Conservation (phyloP, 92 coral and sea anemone species). For the Porites evermanni region DNA sequence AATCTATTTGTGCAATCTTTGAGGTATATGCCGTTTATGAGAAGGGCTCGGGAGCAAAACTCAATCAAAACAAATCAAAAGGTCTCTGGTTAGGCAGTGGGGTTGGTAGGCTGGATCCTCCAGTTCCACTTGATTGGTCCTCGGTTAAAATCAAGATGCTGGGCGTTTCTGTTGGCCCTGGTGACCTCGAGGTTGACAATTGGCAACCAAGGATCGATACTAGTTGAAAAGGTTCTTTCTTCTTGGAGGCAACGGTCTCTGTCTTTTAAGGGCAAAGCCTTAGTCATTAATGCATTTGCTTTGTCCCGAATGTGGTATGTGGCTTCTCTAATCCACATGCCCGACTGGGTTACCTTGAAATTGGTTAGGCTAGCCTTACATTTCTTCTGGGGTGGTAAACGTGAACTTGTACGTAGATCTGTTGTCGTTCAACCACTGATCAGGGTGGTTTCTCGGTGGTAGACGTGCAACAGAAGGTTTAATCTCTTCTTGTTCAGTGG, state of each 20-base stretch:
- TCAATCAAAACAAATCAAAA: conserved; percentile 8
- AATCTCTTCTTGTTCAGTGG: too few species aligned
- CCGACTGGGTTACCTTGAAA: too few species aligned
- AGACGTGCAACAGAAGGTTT: too few species aligned
- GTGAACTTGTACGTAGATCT: background rate
- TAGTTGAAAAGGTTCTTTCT: background rate
- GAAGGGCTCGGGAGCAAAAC: conserved; percentile 21
- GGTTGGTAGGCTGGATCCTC: background rate
- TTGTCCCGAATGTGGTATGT: too few species aligned
- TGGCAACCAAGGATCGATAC: background rate
- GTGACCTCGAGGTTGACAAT: background rate
- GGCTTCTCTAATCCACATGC: too few species aligned
- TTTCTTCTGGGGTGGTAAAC: background rate
- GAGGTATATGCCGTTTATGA: background rate
- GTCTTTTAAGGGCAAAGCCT: too few species aligned
- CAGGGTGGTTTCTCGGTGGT: too few species aligned
- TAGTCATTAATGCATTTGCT: too few species aligned
- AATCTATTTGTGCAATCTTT: background rate
- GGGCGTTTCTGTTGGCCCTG: conserved; percentile 8
- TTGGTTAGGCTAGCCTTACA: too few species aligned
- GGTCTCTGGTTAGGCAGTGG: conserved; percentile 33
- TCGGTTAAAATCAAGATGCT: background rate
- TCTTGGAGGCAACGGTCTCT: too few species aligned
- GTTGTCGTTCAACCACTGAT: background rate
- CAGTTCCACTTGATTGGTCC: background rate